Base-by-base conservation (phyloP, 2,888 invertebrate species). In the Cephus spinipes region DNA sequence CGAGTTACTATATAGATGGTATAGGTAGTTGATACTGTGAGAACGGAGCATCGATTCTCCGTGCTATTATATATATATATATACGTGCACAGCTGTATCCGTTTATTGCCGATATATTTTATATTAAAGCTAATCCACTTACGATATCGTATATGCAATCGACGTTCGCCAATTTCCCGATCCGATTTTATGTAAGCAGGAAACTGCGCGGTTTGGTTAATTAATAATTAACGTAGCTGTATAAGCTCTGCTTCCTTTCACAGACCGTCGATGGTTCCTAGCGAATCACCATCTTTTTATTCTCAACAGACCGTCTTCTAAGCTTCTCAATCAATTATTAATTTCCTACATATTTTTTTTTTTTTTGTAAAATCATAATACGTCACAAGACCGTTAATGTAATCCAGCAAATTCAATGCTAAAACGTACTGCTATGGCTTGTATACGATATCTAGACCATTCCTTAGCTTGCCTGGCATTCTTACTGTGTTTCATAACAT, bases 51-150 rank as follows among this genome's bases (percentile, higher is more conserved):
- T 55, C 55, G 55, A 55, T 71, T 71, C 33, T 71, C 12, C 15
- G 71, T 15, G 3, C 35, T 35, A 35, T 35, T 35, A 12, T 35
- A 34, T 34, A 34, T 34, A 34, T 34, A 55, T 23, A 55, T 23
- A 23, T 55, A 23, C 23, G 55, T 23, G 23, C 55, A 23, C 35
- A 35, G 35, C 55, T 55, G 23, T 23, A 55, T 32, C 71, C 15
- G 31, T 33, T 71, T 32, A 32, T 71, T 15, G 33, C 23, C 32
- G 4, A 75, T 74, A 76, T 68, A 79, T 77, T 81, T 40, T 69
- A 73, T 35, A 78, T 77, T 71, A 76, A 77, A 77, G 77, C 32
- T 77, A 82, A 82, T 80, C 78, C 77, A 73, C 76, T 78, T 78
- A 74, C 75, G 73, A 74, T 79, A 74, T 74, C 77, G 79, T 74